Base-by-base conservation (phyloP, 1,140 invertebrate genomes). In the Heliconius eleuchia region DNA sequence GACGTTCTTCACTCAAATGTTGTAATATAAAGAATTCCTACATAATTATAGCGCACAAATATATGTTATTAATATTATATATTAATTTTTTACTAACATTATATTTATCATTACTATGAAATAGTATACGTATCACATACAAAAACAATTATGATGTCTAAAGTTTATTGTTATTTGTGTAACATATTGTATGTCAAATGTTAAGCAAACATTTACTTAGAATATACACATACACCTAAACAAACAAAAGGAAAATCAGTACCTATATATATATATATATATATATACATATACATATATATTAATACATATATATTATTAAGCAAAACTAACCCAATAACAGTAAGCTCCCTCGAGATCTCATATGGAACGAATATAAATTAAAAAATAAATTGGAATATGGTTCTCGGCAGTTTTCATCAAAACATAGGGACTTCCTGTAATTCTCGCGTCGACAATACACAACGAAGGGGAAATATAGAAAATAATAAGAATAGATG, bases 301-400 rank as follows among this genome's bases (percentile, higher is more conserved):
- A 23, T 23, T 23, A 23, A 23, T 23, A 23, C 23, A 23, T 23
- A 23, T 23, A 23, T 23, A 23, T 13, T 66, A 66, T 66, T 66
- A 66, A 66, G 27, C 27, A 30, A 66, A 66, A 30, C 60, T 30
- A 66, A 11, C 60, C 60, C 60, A 66, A n/a, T 23, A 66, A 16
- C 60, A 66, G 23, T 11, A 16, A 30, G 30, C 23, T 30, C 60
- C 27, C 60, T 66, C 23, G 60, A 66, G 60, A 66, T 27, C 27
- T 66, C 60, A 30, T 66, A 66, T 23, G 11, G 60, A 66, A 27
- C 27, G 60, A 30, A 66, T 66, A 30, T 66, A 30, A 66, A 66
- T 66, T 66, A 66, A 66, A 66, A 66, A 66, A 66, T 66, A 66
- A 66, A 66, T 66, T 66, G 60, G 23, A 66, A 30, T 66, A 27